Percentiles rank a stretch among this genome's conserved stretches.
phyloP scores from a whole-genome alignment of 2,113 vertebrate genomes.

The Cavia aperea region DNA sequence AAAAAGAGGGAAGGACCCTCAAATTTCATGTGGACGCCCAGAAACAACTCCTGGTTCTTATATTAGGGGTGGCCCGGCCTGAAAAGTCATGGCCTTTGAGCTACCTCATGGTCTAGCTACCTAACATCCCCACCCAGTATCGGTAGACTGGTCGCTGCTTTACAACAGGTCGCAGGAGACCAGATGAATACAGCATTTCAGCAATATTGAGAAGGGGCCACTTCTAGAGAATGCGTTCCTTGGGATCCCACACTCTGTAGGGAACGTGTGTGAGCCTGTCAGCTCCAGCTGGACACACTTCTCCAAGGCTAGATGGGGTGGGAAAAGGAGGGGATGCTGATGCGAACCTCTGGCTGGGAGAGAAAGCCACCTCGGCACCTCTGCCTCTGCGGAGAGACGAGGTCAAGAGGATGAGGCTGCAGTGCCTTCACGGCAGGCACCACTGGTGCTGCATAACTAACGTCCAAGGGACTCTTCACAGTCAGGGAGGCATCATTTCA shows the following conservation, averaged over 20 bases:
- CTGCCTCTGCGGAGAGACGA: not conserved
- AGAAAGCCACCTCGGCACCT: not conserved
- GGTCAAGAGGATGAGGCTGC: not conserved
- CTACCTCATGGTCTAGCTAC: not conserved
- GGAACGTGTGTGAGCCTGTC: accelerated
- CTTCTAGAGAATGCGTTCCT: not conserved
- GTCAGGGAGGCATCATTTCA: not conserved
- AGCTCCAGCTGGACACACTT: not conserved
- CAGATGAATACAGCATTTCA: not conserved
- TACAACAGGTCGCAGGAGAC: not conserved
- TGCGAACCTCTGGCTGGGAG: not conserved
- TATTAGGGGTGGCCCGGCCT: not conserved
- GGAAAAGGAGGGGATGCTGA: not conserved
- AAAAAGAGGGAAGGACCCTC: not conserved
- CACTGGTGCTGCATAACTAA: not conserved
- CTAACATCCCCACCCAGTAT: not conserved
- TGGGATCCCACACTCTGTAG: not conserved
- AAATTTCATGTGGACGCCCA: not conserved
- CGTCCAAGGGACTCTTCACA: not conserved
- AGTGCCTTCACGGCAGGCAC: not conserved
- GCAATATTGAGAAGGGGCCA: not conserved
- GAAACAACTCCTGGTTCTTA: not conserved
- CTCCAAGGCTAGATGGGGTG: accelerated
- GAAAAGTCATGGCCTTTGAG: not conserved
- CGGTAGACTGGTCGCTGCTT: not conserved